A percentile compares a stretch with the other conserved stretches of the same genome.
phyloP scores from a whole-genome alignment of 2,888 invertebrate species.

The Callosobruchus maculatus region DNA sequence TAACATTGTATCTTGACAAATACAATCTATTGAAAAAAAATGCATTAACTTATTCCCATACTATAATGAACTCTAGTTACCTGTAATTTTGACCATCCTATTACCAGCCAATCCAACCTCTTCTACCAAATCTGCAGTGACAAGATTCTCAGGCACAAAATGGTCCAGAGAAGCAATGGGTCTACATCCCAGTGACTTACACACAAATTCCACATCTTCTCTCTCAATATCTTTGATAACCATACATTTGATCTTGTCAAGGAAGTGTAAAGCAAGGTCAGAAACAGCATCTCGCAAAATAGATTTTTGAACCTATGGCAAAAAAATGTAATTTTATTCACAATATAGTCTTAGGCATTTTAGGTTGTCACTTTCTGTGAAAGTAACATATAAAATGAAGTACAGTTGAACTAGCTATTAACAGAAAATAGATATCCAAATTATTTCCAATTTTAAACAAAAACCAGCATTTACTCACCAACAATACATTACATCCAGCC shows the following conservation, averaged over 20 bases:
- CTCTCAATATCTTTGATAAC: conserved; percentile 97
- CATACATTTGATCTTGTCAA: conserved; percentile 98
- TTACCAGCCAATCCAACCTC: conserved; percentile 85
- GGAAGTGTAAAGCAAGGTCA: conserved; percentile 94
- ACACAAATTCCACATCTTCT: conserved; percentile 96
- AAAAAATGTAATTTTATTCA: conserved; percentile 2
- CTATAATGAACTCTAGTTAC: conserved; percentile 29
- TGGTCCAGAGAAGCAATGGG: conserved; percentile 99
- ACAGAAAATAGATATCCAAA: too few relatives aligned
- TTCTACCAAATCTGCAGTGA: conserved; percentile 89
- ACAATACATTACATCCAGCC: conserved; percentile 93
- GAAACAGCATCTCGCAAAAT: conserved; percentile 91
- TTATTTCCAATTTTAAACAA: too few relatives aligned
- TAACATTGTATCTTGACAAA: background rate
- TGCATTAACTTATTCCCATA: too few relatives aligned
- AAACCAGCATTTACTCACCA: conserved; percentile 57
- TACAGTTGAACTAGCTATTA: too few relatives aligned
- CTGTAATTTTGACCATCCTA: conserved; percentile 76
- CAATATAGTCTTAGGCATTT: background rate
- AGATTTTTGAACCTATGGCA: conserved; percentile 58
- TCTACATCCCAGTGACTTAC: conserved; percentile 89
- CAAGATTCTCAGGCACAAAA: conserved; percentile 88
- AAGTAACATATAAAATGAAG: too few relatives aligned
- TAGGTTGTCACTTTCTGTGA: too few relatives aligned
- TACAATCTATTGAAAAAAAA: background rate